phyloP scores from a whole-genome alignment of 2,797 vertebrate genomes.

The Urosaurus nigricauda region DNA sequence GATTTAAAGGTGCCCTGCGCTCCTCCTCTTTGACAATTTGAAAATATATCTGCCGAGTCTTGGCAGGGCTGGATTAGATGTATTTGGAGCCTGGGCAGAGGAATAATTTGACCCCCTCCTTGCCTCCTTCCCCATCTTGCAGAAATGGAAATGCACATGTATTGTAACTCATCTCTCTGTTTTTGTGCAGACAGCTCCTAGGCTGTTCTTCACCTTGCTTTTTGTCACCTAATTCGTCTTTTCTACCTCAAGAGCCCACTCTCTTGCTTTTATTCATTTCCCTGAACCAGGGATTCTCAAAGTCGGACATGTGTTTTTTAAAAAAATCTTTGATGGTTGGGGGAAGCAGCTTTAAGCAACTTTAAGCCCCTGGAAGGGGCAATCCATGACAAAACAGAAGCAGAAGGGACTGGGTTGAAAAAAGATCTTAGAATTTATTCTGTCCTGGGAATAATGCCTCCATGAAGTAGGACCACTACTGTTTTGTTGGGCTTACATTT shows the following conservation, averaged over 20 bases:
- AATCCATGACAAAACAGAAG: background rate
- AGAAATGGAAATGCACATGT: constrained; percentile 83
- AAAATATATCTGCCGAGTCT: constrained; percentile 78
- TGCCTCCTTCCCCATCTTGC: constrained; percentile 68
- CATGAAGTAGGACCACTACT: background rate
- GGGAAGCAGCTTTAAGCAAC: too few species aligned
- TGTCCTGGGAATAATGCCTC: background rate
- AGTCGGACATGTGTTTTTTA: background rate
- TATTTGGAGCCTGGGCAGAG: constrained; percentile 62
- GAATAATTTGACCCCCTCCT: constrained; percentile 78
- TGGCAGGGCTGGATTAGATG: constrained; percentile 79
- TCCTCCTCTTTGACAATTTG: constrained; percentile 67
- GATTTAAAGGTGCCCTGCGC: constrained; percentile 74
- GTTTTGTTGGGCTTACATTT: background rate
- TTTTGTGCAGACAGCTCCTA: constrained; percentile 66
- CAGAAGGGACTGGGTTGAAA: background rate
- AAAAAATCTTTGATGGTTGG: background rate
- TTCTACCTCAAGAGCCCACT: constrained; percentile 77
- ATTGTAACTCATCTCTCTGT: constrained; percentile 79
- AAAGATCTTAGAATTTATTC: background rate
- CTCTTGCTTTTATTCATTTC: constrained; percentile 77
- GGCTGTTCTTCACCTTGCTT: constrained; percentile 74
- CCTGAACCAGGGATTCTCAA: constrained; percentile 36
- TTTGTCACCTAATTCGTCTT: constrained; percentile 74
- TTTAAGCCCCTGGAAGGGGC: background rate